Evolutionary conservation across 2,797 vertebrate genomes (phyloP).

Genomic region (Zalophus californianus): DNA sequence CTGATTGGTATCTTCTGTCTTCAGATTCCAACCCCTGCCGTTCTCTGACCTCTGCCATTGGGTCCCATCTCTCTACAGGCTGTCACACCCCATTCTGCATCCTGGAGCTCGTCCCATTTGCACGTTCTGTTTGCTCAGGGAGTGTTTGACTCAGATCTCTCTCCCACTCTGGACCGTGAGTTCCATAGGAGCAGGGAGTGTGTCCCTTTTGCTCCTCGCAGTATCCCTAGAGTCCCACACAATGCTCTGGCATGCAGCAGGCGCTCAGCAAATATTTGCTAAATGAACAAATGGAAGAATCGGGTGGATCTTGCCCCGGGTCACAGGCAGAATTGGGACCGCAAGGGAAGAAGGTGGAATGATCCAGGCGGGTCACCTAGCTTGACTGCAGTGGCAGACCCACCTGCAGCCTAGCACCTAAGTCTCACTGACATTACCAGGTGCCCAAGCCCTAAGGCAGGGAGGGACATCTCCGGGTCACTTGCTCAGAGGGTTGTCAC

Average conservation of each 20-base stretch:
- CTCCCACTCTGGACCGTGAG: background rate
- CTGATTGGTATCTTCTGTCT: background rate
- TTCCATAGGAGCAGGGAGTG: background rate
- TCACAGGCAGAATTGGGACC: background rate
- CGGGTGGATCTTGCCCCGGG: background rate
- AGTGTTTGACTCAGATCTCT: background rate
- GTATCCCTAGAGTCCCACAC: background rate
- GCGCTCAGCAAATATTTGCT: background rate
- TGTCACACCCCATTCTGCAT: background rate
- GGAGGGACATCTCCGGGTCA: background rate
- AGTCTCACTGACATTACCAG: rapidly evolving
- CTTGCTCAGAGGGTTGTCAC: too few relatives aligned
- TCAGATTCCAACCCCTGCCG: background rate
- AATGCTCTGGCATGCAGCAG: background rate
- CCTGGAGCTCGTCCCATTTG: background rate
- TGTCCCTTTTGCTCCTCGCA: background rate
- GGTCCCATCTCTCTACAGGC: background rate
- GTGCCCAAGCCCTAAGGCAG: background rate
- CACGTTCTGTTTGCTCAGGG: background rate
- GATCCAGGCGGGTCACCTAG: background rate
- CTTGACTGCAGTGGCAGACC: background rate
- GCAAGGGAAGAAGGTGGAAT: background rate
- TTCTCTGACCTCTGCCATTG: background rate
- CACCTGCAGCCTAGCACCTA: background rate
- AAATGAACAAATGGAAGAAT: background rate